phyloP scores from a whole-genome alignment of 2,888 invertebrate species.

The Apodemia duryi region DNA sequence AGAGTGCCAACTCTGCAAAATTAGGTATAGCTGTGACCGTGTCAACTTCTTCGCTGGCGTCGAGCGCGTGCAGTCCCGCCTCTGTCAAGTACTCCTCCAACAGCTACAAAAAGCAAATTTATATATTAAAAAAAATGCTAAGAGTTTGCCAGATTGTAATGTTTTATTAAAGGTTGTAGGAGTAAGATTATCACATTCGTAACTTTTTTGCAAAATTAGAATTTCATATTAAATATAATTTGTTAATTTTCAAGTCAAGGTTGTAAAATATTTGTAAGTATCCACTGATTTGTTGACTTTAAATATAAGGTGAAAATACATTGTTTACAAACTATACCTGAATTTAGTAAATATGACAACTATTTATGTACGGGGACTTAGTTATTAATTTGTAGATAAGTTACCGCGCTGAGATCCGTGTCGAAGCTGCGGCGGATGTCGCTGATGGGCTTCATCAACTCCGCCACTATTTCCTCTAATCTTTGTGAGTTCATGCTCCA shows the following conservation, averaged over 20 bases:
- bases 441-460: conserved; percentile 66
- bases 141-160: too few relatives aligned
- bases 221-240: too few relatives aligned
- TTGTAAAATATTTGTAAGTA: too few relatives aligned
- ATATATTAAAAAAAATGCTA: neutral
- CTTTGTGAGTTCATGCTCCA: conserved; percentile 72
- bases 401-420: conserved; percentile 65
- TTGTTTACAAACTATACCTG: too few relatives aligned
- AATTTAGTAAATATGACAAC: too few relatives aligned
- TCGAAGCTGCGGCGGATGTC: conserved; percentile 64
- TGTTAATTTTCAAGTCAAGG: too few relatives aligned
- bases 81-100: conserved; percentile 79
- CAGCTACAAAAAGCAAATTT: conserved; percentile 49
- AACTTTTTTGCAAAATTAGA: too few relatives aligned
- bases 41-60: conserved; percentile 38
- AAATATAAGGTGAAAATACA: too few relatives aligned
- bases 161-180: too few relatives aligned
- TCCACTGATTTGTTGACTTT: too few relatives aligned
- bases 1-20: conserved; percentile 87
- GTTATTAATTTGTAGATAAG: conserved; percentile 31
- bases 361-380: too few relatives aligned
- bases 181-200: too few relatives aligned
- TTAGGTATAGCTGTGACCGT: conserved; percentile 61
- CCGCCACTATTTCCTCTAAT: conserved; percentile 65
- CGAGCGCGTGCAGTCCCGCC: conserved; percentile 60